A percentile compares a stretch with the other conserved stretches of the same genome.
Evolutionary conservation across 2,888 invertebrate species (phyloP).

Genomic region (Chaitophorus viminalis): DNA sequence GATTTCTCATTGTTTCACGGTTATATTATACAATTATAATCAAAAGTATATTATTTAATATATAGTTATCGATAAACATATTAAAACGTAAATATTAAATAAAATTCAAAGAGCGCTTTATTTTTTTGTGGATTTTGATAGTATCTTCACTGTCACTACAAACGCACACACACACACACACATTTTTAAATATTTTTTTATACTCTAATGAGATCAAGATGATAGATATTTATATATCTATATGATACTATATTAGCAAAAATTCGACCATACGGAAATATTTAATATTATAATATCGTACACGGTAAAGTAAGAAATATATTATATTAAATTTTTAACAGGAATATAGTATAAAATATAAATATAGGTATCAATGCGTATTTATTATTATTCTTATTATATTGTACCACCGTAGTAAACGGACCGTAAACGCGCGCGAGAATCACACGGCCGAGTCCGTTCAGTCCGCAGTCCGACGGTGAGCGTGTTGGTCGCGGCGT

Average conservation of each 20-base stretch:
- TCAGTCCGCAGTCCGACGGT: constrained; percentile 57
- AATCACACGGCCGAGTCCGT: constrained; percentile 18
- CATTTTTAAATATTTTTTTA: background rate
- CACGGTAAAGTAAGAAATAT: background rate
- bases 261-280: background rate
- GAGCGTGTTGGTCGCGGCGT: constrained; percentile 57
- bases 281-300: background rate
- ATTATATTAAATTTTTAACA: background rate
- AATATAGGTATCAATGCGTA: too few relatives aligned
- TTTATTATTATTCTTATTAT: too few relatives aligned
- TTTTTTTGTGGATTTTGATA: background rate
- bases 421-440: constrained; percentile 36
- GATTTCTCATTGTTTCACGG: too few relatives aligned
- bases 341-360: background rate
- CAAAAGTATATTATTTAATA: too few relatives aligned
- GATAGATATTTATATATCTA: background rate
- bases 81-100: too few relatives aligned
- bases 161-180: background rate
- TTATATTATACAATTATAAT: too few relatives aligned
- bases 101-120: background rate
- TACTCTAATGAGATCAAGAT: background rate
- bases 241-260: background rate
- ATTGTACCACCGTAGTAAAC: background rate
- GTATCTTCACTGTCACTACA: background rate
- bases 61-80: too few relatives aligned